Base-by-base conservation (phyloP, 1,140 invertebrate species). In the Scaptomyza graminum region DNA sequence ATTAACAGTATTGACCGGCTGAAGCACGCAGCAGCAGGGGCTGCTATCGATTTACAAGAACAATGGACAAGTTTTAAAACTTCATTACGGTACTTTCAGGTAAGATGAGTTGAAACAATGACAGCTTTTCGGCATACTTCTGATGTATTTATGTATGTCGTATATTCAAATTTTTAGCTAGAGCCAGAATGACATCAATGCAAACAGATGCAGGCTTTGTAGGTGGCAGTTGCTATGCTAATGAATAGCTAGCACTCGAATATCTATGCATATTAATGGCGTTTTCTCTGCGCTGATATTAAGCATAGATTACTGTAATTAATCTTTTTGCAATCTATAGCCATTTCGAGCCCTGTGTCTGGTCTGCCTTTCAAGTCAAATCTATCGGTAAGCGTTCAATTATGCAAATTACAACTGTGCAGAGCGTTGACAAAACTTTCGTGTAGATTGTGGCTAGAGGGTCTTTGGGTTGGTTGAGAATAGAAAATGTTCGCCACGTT, bases 1-100 rank as follows among this genome's bases (percentile, higher is more conserved):
- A 85, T 84, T 85, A 80, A 74, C 64, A 49, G 50, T 49, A 81
- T 77, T 68, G 81, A 74, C 13, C 77, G 68, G 80, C 62, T 55
- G 57, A 34, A 44, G 52, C 49, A 64, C 22, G 59, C 41, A 31
- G 18, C 46, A 55, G 37, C 18, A 9, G 31, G 2, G 16, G 49
- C 43, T 12, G 13, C 39, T 37, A 43, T 65, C 68, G 62, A 65
- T 57, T 37, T 46, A 57, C 67, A 61, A 15, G 9, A 49, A 28
- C 43, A 65, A 55, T 25, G 46, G 49, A 43, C 31, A 52, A 22
- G 50, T 83, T 76, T 73, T 73, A 65, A 34, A 64, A 61, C 73
- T 85, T 73, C 57, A 76, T 80, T 84, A 70, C 50, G 73, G 65
- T 52, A 49, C 64, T 62, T 61, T 46, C 67, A 43, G 15, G 22